Evolutionary conservation across 2,888 invertebrate species (phyloP), one percentile per base, ranked within the genome.

Genomic region (Epinotia ramella): DNA sequence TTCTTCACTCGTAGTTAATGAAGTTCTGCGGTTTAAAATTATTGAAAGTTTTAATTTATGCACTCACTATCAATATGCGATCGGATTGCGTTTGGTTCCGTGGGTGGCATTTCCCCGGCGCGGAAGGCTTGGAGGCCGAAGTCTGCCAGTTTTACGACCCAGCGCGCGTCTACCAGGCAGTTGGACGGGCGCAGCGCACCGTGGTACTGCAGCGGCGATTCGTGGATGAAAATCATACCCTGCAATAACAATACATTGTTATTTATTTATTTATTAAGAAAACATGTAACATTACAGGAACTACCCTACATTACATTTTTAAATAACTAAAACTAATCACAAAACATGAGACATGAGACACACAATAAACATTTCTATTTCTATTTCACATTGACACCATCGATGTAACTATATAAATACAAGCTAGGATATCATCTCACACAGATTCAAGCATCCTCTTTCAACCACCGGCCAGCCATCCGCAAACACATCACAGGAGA

Each of bases 71-170:
- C 96, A 85, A 96, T 96, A 90, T 96, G 96, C 82, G 96, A 95
- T 84, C 96, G 94, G 73, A 96, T 89, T 77, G 95, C 95, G 33
- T 87, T 90, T 0, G 96, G 94, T 79, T 97, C 97, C 0, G 94
- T 91, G 40, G 95, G 95, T 62, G 95, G 96, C 80, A 97, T 95
- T 80, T 97, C 96, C 16, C 96, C 97, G 80, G 95, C 95, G 84
- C 98, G 96, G 88, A 99, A 98, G 86, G 98, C 97, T 80, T 97
- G 96, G 64, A 99, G 95, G 1, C 99, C 99, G 86, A 98, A 99
- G 93, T 99, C 99, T 0, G 98, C 96, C 46, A 99, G 95, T 89
- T 99, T 98, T 67, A 99, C 97, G 77, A 99, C 98, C 98, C 98
- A 99, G 46, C 99, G 96, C 40, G 98, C 98, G 92, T 99, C 99